A percentile compares a stretch with the other conserved stretches of the same genome.
These are phyloP conservation scores for Tetrax tetrax DNA, from an alignment of 2,113 vertebrate species.

Conservation along the genomic window DNA sequence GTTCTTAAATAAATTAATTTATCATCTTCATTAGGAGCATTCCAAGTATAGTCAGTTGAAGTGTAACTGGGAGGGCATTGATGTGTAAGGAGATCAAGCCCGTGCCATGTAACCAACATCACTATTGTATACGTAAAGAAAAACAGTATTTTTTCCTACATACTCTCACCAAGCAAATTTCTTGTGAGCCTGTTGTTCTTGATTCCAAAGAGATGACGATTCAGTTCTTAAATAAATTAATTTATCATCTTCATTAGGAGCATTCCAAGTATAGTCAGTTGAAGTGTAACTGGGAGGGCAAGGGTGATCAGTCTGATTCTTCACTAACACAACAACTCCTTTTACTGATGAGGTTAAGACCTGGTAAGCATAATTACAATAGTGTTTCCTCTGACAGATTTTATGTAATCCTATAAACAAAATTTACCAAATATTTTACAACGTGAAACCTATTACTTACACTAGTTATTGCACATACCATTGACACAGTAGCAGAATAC, in stretches of 20 bases:
- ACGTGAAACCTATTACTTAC: neutral
- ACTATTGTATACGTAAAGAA: neutral
- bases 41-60: neutral
- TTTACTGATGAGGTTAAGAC: conserved; percentile 73
- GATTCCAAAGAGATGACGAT: conserved; percentile 67
- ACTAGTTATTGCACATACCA: neutral
- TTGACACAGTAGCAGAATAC: neutral
- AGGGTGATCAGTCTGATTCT: neutral
- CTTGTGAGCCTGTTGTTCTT: conserved; percentile 52
- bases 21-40: conserved; percentile 5
- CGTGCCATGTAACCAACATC: neutral
- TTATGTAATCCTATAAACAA: neutral
- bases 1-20: conserved; percentile 80
- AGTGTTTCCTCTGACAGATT: neutral
- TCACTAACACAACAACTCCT: conserved; percentile 84
- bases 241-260: conserved; percentile 16
- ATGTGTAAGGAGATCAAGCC: neutral
- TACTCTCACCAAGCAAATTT: conserved; percentile 77
- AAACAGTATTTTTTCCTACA: neutral
- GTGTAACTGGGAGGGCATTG: neutral
- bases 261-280: neutral
- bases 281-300: neutral
- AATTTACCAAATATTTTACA: neutral
- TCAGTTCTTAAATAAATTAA: conserved; percentile 81
- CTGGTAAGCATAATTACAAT: conserved; percentile 64